phyloP scores from a whole-genome alignment of 2,113 vertebrate species.

The Varanus salvator region DNA sequence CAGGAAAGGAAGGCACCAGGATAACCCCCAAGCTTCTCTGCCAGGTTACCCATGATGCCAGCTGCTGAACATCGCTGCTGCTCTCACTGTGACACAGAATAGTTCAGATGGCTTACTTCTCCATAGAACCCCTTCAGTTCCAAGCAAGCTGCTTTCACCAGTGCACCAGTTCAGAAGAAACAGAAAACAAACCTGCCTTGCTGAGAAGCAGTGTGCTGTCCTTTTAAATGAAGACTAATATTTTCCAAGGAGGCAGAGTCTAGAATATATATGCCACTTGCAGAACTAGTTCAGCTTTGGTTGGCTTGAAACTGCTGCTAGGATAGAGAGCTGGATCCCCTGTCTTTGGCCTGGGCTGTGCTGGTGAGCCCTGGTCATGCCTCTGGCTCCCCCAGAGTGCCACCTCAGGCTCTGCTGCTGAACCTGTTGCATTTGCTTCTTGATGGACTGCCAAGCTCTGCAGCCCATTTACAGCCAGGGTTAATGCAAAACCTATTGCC shows the following conservation, averaged over 20 bases:
- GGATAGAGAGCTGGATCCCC: not conserved
- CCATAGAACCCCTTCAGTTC: not conserved
- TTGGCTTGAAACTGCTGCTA: not conserved
- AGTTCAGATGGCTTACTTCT: not conserved
- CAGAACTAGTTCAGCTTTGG: not conserved
- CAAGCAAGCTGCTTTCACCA: not conserved
- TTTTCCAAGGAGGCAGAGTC: not conserved
- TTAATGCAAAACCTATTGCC: not conserved
- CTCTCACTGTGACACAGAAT: not conserved
- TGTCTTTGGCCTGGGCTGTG: not conserved
- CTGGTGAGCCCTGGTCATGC: not conserved
- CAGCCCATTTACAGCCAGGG: not conserved
- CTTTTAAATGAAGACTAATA: not conserved
- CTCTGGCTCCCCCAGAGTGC: not conserved
- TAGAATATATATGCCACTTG: not conserved
- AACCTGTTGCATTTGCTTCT: not conserved
- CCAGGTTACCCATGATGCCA: no score
- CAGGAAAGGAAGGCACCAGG: not conserved
- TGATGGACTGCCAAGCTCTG: not conserved
- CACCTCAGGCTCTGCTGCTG: not conserved
- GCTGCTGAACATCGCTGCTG: not conserved
- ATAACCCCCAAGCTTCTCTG: not conserved
- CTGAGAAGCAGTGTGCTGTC: not conserved
- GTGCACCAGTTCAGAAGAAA: not conserved
- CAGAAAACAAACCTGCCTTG: not conserved